Conservation (phyloP, 2,888 invertebrate genomes). For the Cheilosia vulpina region DNA sequence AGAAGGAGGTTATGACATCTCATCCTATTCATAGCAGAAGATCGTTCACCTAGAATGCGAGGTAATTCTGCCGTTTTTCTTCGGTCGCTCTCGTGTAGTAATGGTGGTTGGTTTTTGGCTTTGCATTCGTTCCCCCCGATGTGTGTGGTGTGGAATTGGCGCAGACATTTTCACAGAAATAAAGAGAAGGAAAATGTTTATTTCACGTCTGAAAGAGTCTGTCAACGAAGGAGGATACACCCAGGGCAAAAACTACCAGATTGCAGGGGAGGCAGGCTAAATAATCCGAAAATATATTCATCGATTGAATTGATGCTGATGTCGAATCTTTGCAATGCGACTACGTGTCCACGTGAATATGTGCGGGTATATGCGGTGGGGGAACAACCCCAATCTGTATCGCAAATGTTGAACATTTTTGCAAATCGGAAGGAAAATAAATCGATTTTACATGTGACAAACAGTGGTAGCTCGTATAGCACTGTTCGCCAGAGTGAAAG, state of each 20-base stretch:
- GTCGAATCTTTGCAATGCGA: conserved; percentile 34
- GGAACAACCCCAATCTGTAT: conserved; percentile 65
- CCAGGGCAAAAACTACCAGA: conserved; percentile 32
- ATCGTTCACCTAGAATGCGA: conserved; percentile 68
- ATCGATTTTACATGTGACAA: conserved; percentile 74
- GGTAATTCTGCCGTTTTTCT: conserved; percentile 36
- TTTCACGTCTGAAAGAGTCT: conserved; percentile 61
- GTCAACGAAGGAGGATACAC: conserved; percentile 27
- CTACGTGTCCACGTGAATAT: neutral
- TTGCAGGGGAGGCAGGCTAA: conserved; percentile 55
- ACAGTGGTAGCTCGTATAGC: conserved; percentile 33
- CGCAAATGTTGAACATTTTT: conserved; percentile 69
- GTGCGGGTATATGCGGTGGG: neutral
- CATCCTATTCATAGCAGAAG: conserved; percentile 38
- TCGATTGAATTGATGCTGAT: conserved; percentile 63
- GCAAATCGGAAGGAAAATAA: conserved; percentile 69
- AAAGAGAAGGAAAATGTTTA: conserved; percentile 50
- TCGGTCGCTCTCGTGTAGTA: neutral
- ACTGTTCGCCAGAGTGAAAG: conserved; percentile 13
- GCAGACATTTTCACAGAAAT: conserved; percentile 52
- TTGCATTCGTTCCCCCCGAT: neutral
- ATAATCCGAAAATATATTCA: conserved; percentile 68
- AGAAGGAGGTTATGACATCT: conserved; percentile 33
- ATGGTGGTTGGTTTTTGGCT: conserved; percentile 27
- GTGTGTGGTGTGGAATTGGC: conserved; percentile 23